Evolutionary conservation across 2,888 invertebrate genomes (phyloP).

Genomic region (Nephrotoma guestfalica): DNA sequence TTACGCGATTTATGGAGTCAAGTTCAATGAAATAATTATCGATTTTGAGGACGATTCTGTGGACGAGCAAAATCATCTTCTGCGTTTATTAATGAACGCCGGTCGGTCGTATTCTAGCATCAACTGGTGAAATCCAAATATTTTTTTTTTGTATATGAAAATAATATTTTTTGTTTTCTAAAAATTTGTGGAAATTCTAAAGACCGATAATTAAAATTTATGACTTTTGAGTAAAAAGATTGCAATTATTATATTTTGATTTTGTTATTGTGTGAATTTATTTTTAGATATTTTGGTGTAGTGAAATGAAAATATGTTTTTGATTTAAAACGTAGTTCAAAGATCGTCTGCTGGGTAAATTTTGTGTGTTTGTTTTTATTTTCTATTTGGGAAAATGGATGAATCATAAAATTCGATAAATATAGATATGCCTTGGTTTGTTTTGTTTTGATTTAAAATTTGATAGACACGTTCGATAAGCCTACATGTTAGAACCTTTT

Average conservation of each 20-base stretch:
- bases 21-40: neutral
- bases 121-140: neutral
- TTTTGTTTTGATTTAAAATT: no score
- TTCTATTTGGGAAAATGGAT: no score
- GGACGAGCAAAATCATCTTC: neutral
- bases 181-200: neutral
- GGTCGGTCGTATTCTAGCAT: neutral
- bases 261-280: neutral
- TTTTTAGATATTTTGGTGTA: no score
- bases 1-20: neutral
- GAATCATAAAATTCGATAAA: no score
- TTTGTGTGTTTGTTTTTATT: no score
- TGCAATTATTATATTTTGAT: neutral
- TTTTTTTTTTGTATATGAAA: neutral
- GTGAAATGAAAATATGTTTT: no score
- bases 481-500: no score
- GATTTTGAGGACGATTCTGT: neutral
- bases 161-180: neutral
- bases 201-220: neutral
- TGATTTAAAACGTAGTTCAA: no score
- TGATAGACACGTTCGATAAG: no score
- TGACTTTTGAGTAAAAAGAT: neutral
- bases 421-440: no score
- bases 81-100: neutral
- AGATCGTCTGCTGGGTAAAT: no score